Conservation (phyloP, 1,140 invertebrate genomes). For the Rhagoletis zephyria region DNA sequence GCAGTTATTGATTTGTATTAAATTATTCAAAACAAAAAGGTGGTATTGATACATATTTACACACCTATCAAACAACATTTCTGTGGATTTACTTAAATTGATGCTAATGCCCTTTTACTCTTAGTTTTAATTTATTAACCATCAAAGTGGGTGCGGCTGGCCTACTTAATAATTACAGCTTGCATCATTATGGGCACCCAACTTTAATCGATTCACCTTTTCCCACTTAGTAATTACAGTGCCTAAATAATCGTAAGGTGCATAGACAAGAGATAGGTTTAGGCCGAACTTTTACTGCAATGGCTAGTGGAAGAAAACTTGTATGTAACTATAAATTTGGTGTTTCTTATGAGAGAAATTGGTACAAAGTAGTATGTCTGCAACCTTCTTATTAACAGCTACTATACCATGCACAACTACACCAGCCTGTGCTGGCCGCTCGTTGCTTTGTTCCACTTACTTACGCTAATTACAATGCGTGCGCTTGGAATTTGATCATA, state of each 20-base stretch:
- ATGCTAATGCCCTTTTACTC: not conserved
- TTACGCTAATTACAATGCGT: not conserved
- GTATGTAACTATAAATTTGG: too few relatives aligned
- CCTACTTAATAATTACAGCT: constrained; percentile 37
- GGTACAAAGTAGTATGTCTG: too few relatives aligned
- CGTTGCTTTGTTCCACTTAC: not conserved
- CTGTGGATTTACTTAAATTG: not conserved
- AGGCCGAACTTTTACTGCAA: too few relatives aligned
- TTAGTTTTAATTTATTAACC: not conserved
- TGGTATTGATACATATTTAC: not conserved
- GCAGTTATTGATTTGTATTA: constrained; percentile 4
- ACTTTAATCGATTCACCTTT: constrained; percentile 30
- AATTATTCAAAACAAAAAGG: not conserved
- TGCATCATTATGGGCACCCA: constrained; percentile 3
- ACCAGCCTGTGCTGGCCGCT: too few relatives aligned
- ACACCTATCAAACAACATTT: not conserved
- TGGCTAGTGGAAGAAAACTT: too few relatives aligned
- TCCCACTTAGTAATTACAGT: not conserved
- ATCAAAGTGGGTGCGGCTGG: not conserved
- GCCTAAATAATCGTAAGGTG: not conserved
- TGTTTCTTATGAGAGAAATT: too few relatives aligned
- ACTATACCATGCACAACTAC: too few relatives aligned
- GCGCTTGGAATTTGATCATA: not conserved
- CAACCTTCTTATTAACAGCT: too few relatives aligned
- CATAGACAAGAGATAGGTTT: not conserved